phyloP scores from a whole-genome alignment of 2,888 invertebrate species.

The Beris chalybata region DNA sequence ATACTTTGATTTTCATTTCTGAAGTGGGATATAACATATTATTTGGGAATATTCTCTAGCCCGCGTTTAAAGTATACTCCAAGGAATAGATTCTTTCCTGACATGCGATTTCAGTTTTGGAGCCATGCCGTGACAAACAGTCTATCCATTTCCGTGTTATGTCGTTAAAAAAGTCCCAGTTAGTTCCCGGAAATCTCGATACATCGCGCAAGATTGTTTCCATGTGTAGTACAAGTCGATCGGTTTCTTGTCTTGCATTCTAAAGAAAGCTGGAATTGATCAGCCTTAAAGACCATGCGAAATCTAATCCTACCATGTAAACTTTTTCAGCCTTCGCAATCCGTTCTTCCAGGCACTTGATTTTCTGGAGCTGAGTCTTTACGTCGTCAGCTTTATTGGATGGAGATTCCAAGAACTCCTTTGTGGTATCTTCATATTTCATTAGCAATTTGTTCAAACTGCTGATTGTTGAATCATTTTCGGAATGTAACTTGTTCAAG shows the following conservation, averaged over 20 bases:
- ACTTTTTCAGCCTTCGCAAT: slow-evolving; percentile 26
- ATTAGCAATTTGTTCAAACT: not conserved
- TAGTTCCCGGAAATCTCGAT: not conserved
- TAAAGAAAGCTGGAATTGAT: not conserved
- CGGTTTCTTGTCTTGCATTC: slow-evolving; percentile 17
- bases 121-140: slow-evolving; percentile 4
- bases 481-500: not conserved
- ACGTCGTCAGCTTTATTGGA: slow-evolving; percentile 25
- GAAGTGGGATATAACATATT: not conserved
- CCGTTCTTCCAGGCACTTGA: slow-evolving; percentile 28
- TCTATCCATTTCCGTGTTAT: slow-evolving; percentile 27
- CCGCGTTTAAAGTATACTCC: not conserved
- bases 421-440: slow-evolving; percentile 4
- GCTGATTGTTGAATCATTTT: not conserved
- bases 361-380: slow-evolving; percentile 27
- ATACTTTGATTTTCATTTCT: slow-evolving; percentile 6
- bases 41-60: not conserved
- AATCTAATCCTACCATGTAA: slow-evolving; percentile 24
- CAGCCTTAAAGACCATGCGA: not conserved
- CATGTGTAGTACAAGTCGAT: slow-evolving; percentile 12
- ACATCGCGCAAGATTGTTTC: slow-evolving; percentile 10
- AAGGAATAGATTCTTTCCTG: no score
- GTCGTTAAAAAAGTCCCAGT: slow-evolving; percentile 28
- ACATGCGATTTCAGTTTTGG: not conserved
- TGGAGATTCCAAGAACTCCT: not conserved